Percentiles rank a stretch among this genome's conserved stretches.
Evolutionary conservation across 2,888 invertebrate genomes (phyloP).

Genomic region (Lycia hirtaria): DNA sequence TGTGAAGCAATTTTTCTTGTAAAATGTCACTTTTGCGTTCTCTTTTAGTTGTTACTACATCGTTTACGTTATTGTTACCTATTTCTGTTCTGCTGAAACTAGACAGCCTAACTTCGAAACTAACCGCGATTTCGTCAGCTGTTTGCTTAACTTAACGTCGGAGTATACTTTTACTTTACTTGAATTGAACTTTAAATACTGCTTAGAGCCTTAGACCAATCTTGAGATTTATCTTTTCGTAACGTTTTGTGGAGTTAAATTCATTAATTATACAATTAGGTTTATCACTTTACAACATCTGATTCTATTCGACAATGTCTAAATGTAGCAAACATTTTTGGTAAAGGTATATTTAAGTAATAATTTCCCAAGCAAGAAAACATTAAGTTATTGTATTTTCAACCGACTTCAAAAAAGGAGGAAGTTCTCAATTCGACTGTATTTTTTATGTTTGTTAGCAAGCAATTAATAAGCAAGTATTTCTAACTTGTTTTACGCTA

Average conservation of each 20-base stretch:
- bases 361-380: no score
- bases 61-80: conserved; percentile 39
- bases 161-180: conserved; percentile 21
- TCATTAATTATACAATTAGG: conserved; percentile 1
- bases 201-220: conserved; percentile 1
- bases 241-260: conserved; percentile 1
- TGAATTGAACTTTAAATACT: conserved; percentile 12
- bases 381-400: no score
- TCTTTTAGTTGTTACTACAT: conserved; percentile 40
- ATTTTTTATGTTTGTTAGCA: no score
- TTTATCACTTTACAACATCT: neutral
- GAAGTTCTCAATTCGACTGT: no score
- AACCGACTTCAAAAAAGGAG: no score
- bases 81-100: conserved; percentile 36
- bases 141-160: conserved; percentile 30
- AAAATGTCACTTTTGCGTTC: conserved; percentile 45
- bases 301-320: neutral
- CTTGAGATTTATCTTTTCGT: conserved; percentile 10
- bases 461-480: no score
- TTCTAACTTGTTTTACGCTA: no score
- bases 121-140: conserved; percentile 37
- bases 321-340: no score
- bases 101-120: conserved; percentile 40
- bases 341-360: no score
- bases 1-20: conserved; percentile 43